Conservation (phyloP, 1,140 invertebrate genomes). For the Copidosoma floridanum region DNA sequence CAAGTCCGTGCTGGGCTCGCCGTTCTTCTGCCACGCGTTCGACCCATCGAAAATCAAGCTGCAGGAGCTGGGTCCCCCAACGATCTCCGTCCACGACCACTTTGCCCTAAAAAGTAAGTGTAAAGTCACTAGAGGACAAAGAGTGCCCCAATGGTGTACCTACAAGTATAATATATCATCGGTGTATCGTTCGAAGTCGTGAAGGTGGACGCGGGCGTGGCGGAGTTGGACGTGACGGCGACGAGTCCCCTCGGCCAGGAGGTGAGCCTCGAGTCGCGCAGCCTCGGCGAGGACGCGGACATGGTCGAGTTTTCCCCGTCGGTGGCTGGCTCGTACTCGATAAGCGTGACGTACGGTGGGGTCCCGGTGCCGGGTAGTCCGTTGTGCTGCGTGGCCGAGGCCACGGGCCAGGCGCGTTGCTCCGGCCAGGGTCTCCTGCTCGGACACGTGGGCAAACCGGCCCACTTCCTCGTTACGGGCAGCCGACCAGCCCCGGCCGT, state of each 20-base stretch:
- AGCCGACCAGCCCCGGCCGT: constrained; percentile 53
- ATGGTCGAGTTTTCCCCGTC: constrained; percentile 84
- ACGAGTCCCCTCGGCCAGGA: constrained; percentile 86
- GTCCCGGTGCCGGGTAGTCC: constrained; percentile 55
- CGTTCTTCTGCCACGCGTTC: constrained; percentile 93
- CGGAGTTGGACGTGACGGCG: constrained; percentile 86
- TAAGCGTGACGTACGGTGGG: constrained; percentile 83
- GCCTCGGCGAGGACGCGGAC: constrained; percentile 70
- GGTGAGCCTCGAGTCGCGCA: constrained; percentile 77
- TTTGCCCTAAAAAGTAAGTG: constrained; percentile 78
- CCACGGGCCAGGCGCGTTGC: constrained; percentile 62
- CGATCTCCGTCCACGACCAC: constrained; percentile 79
- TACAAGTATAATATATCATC: too few relatives aligned
- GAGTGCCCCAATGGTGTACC: too few relatives aligned
- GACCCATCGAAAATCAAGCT: constrained; percentile 79
- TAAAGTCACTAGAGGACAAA: too few relatives aligned
- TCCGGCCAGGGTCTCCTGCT: constrained; percentile 65
- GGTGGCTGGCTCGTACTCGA: constrained; percentile 85
- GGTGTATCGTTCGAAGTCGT: constrained; percentile 64
- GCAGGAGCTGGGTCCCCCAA: constrained; percentile 73
- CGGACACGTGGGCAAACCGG: constrained; percentile 57
- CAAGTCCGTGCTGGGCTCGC: constrained; percentile 89
- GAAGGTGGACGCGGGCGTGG: constrained; percentile 81
- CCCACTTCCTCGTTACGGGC: constrained; percentile 50
- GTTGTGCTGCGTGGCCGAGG: constrained; percentile 63